Conservation (phyloP, 2,797 vertebrate species). For the Eulemur mongoz region DNA sequence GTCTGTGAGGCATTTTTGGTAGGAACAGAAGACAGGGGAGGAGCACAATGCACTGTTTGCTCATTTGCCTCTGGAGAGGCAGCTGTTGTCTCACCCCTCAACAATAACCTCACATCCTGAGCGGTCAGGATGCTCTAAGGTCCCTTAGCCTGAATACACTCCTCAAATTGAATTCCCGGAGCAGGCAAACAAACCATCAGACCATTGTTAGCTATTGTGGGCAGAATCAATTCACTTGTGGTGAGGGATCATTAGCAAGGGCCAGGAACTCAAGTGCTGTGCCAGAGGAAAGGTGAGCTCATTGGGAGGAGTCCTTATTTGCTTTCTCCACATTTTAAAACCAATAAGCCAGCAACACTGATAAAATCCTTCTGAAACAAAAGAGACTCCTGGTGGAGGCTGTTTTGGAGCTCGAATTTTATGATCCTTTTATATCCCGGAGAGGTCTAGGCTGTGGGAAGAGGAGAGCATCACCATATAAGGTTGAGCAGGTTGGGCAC, state of each 20-base stretch:
- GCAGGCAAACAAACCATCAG: background rate
- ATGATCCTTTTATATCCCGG: background rate
- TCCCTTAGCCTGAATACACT: background rate
- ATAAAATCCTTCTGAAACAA: background rate
- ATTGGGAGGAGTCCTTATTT: background rate
- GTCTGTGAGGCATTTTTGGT: background rate
- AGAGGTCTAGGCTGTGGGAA: background rate
- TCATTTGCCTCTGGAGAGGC: background rate
- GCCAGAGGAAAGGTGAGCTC: background rate
- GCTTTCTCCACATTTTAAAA: background rate
- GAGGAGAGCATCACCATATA: background rate
- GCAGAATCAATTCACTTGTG: constrained; percentile 38
- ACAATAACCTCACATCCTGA: background rate
- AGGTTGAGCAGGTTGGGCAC: background rate
- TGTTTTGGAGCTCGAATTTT: background rate
- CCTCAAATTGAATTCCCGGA: background rate
- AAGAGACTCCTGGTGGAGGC: background rate
- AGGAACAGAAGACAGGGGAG: background rate
- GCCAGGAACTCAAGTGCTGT: background rate
- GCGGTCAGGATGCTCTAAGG: background rate
- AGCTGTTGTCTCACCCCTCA: background rate
- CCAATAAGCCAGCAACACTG: background rate
- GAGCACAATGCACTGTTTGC: background rate
- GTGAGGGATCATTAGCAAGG: background rate
- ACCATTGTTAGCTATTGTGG: background rate